A percentile compares a stretch with the other conserved stretches of the same genome.
These are phyloP conservation scores for Spheniscus humboldti DNA, from an alignment of 2,797 vertebrate species.

Conservation along the genomic window DNA sequence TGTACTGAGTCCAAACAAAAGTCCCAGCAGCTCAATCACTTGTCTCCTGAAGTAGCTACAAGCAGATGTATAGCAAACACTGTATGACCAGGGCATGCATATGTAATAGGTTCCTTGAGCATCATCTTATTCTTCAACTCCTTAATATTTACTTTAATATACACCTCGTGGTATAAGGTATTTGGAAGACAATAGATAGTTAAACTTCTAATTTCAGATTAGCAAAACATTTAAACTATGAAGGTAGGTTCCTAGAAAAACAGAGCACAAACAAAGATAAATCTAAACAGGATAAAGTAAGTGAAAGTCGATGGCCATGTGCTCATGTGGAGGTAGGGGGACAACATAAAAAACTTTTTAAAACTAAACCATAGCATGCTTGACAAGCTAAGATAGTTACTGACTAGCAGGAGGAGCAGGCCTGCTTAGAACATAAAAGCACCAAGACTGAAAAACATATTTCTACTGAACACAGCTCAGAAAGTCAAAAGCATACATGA, in stretches of 20 bases:
- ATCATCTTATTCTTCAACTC: not conserved
- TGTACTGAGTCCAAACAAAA: not conserved
- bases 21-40: not conserved
- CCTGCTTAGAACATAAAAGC: not conserved
- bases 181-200: not conserved
- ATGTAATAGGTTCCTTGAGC: not conserved
- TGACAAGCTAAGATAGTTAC: not conserved
- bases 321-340: accelerated
- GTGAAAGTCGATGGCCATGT: not conserved
- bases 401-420: not conserved
- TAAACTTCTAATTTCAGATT: not conserved
- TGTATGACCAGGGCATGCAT: not conserved
- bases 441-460: not conserved
- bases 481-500: not conserved
- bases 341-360: not conserved
- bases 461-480: not conserved
- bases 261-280: not conserved
- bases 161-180: not conserved
- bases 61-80: not conserved
- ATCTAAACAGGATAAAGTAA: not conserved
- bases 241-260: not conserved
- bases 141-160: not conserved
- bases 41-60: not conserved
- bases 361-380: not conserved
- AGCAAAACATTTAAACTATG: not conserved